Evolutionary conservation across 2,888 invertebrate species (phyloP).

Genomic region (Xiphydria camelus): DNA sequence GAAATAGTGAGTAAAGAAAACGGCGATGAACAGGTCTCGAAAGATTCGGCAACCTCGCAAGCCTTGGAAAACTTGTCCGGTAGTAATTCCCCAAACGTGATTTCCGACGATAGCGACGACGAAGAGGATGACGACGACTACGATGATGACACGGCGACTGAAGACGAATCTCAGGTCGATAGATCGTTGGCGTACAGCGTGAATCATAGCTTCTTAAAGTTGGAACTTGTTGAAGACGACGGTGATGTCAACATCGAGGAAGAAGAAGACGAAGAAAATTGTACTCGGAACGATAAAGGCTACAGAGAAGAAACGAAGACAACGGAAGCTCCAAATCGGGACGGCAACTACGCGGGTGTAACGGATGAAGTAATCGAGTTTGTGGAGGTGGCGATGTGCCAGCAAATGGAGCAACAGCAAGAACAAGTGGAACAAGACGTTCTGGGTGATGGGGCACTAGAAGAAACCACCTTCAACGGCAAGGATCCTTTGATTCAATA

Average conservation of each 20-base stretch:
- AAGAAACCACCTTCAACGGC: background rate
- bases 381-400: too few relatives aligned
- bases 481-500: background rate
- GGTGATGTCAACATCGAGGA: slow-evolving; percentile 44
- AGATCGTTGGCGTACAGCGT: slow-evolving; percentile 26
- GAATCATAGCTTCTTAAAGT: slow-evolving; percentile 35
- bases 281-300: too few relatives aligned
- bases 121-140: slow-evolving; percentile 7
- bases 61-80: slow-evolving; percentile 22
- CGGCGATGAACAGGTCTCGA: slow-evolving; percentile 26
- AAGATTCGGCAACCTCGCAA: slow-evolving; percentile 22
- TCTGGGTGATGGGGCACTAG: too few relatives aligned
- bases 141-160: slow-evolving; percentile 10
- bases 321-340: too few relatives aligned
- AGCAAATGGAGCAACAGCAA: too few relatives aligned
- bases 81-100: background rate
- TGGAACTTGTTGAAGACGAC: slow-evolving; percentile 27
- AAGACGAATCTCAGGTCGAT: slow-evolving; percentile 1
- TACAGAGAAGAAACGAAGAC: too few relatives aligned
- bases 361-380: too few relatives aligned
- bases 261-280: slow-evolving; percentile 38
- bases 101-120: background rate
- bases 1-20: slow-evolving; percentile 46
- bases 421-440: too few relatives aligned
- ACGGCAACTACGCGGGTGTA: too few relatives aligned